Evolutionary conservation across 2,888 invertebrate species (phyloP), one percentile per base, ranked within the genome.

Genomic region (Apantesis nais): DNA sequence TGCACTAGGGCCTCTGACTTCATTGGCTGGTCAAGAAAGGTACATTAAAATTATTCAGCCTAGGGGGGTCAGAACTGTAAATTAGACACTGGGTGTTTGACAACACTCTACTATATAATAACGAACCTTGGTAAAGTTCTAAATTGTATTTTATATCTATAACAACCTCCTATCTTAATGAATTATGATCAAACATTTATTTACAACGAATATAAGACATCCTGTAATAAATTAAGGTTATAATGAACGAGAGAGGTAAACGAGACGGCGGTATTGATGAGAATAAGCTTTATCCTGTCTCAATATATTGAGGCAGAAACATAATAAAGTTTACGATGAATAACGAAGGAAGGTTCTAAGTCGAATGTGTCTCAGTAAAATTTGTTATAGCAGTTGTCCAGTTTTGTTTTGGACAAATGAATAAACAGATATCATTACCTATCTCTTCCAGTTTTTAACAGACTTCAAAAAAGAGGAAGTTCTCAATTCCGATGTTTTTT

Each of bases 101-200:
- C 48, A 7, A 48, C 48, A 48, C 48, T 48, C 25, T 29, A 48
- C 19, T 1, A 19, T 19, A 4, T 48, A 12, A 48, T 48, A 62
- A 22, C 37, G 25, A n/a, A 62, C 12, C n/a, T 14, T 37, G 1
- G 3, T 34, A 22, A 48, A 48, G 48, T 39, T 12, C 62, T 39
- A 62, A n/a, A 22, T 76, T 82, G 74, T 66, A 79, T 58, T 25
- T 44, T 25, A 44, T 25, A 19, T 19, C 29, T 11, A 68, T 41
- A 58, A 58, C 41, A 41, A 29, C 66, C 31, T 71, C 66, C 62
- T 44, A 65, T 69, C 70, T 67, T 34, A 66, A 31, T 52, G 34
- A 69, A 68, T 78, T 79, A 77, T 73, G 80, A 83, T 78, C 62
- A 70, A 64, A 62, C 55, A 63, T 71, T 71, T 63, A 74, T 83